Evolutionary conservation across 2,888 invertebrate species (phyloP), one percentile per base, ranked within the genome.

Genomic region (Athetis lepigone): DNA sequence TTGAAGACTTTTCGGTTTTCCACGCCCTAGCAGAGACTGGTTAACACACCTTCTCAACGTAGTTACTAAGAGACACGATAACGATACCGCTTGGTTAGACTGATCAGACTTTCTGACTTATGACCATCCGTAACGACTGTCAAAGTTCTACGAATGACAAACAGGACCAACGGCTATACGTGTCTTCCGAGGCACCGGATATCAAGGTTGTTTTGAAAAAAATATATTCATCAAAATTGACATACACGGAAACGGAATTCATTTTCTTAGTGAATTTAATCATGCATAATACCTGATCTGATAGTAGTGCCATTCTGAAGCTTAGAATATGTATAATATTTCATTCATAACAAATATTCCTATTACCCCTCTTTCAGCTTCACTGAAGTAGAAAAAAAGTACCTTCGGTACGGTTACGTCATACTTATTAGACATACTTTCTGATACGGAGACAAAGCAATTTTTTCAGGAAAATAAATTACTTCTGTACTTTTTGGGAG

Each of bases 401-500:
- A 60, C 9, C 11, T 49, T 9, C 60, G 23, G 36, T 49, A 68
- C 27, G 42, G 49, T 65, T 69, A 69, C 69, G 36, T 65, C 65
- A 69, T 23, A 69, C 27, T 60, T 65, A 69, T 60, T 29, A 49
- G 49, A 69, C 61, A 60, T 60, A 69, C 65, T 60, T 69, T 69
- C 49, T 65, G 61, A 69, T 49, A 69, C 21, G 69, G 36, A 65
- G 65, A 49, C 61, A 60, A 69, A 69, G 47, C n/a, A 60, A 8
- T 69, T 60, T 47, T 65, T 59, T 42, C 40, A 21, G 6, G 27
- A 29, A 59, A 68, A 65, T 65, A 47, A 65, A 59, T 65, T 13
- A 67, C 33, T 47, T 40, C 29, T 47, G 36, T 60, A 60, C 46
- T 47, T 49, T 64, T 49, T 23, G 18, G 60, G 36, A 46, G 11